Evolutionary conservation across 2,888 invertebrate genomes (phyloP), one percentile per base, ranked within the genome.

Genomic region (Caenorhabditis zanzibari): DNA sequence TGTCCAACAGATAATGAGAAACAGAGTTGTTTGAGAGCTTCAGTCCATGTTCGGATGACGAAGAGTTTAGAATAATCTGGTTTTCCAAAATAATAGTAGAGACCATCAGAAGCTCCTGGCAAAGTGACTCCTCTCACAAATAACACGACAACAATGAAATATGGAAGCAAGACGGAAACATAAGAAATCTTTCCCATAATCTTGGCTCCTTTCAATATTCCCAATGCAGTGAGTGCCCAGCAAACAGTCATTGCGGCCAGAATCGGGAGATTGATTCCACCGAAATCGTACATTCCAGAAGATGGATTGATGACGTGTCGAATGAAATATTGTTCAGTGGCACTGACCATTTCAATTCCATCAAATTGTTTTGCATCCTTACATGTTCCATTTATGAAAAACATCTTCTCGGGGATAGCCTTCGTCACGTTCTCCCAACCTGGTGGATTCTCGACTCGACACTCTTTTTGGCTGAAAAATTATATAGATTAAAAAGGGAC

Each of bases 41-140:
- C 85, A 0, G 77, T 74, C 90, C 91, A 91, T 2, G 90, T 90
- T 85, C 88, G 32, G 22, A 72, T n/a, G 16, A 44, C n/a, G 10
- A 69, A 80, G 0, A 91, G 83, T 49, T 89, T 84, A n/a, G 84
- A 64, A 41, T 87, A 79, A 49, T 90, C 90, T 44, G 85, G 86
- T 32, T 77, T 64, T 14, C 79, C 74, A 12, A 86, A 71, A 35
- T 84, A 91, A 32, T 88, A 84, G 24, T 82, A 72, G 58, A 91
- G 68, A n/a, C 91, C 91, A 16, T 84, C 69, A 12, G 56, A 49
- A 2, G 91, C 89, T 9, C 77, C 66, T 16, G 84, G 82, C 56
- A 91, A 74, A 6, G 88, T 88, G 14, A 91, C 75, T 14, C 90
- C 88, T n/a, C 90, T 86, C 35, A 90, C 63, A 81, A 91, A 91